A percentile compares a stretch with the other conserved stretches of the same genome.
Conservation (phyloP, 2,888 invertebrate species). For the Eucera pruinosa region DNA sequence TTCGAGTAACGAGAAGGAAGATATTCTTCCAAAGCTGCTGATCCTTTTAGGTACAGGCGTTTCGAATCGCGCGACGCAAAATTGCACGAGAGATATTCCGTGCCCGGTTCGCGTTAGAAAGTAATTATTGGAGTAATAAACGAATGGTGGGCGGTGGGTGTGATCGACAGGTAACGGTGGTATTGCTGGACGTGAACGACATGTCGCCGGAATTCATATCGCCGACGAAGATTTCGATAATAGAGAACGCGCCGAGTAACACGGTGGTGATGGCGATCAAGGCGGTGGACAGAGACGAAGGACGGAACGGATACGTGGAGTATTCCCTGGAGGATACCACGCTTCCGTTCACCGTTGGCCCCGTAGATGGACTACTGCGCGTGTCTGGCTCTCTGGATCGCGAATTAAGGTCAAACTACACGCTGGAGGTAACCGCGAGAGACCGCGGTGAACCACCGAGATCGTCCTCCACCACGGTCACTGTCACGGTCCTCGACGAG, state of each 20-base stretch:
- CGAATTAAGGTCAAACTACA: conserved; percentile 91
- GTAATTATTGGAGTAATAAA: neutral
- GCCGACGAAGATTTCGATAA: conserved; percentile 90
- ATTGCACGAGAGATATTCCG: no score
- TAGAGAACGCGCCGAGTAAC: conserved; percentile 94
- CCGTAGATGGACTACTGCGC: conserved; percentile 93
- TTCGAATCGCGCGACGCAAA: no score
- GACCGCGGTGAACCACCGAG: conserved; percentile 95
- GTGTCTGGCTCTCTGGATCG: conserved; percentile 95
- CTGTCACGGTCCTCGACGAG: conserved; percentile 92
- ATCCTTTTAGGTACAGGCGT: no score
- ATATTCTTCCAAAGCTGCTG: no score
- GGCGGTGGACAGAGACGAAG: conserved; percentile 95
- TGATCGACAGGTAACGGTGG: conserved; percentile 90
- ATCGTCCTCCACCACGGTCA: conserved; percentile 88
- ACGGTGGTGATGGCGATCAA: conserved; percentile 95
- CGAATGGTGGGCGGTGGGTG: neutral
- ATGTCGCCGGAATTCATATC: conserved; percentile 94
- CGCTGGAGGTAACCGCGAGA: conserved; percentile 91
- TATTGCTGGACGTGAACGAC: conserved; percentile 96
- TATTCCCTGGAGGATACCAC: conserved; percentile 88
- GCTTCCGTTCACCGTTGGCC: conserved; percentile 91
- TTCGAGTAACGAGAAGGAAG: no score
- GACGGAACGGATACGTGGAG: conserved; percentile 95
- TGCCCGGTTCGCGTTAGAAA: no score